A percentile compares a stretch with the other conserved stretches of the same genome.
phyloP scores from a whole-genome alignment of 2,113 vertebrate species.

The Nesoenas mayeri region DNA sequence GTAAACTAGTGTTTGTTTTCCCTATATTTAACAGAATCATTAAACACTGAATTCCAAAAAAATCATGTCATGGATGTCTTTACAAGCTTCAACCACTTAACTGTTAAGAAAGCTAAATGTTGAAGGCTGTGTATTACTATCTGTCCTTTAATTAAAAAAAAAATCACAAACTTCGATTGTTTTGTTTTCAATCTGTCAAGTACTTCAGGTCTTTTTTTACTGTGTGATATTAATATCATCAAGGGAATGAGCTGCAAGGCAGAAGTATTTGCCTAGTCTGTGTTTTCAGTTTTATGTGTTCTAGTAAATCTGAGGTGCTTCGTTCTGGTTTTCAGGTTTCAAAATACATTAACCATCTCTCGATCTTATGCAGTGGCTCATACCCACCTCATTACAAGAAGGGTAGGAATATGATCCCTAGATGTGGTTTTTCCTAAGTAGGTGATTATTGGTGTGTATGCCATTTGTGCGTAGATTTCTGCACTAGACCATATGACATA shows the following conservation, averaged over 20 bases:
- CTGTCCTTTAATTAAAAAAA: not conserved
- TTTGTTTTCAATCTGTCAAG: not conserved
- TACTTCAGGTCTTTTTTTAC: not conserved
- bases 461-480: not conserved
- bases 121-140: not conserved
- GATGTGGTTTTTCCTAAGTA: conserved; percentile 63
- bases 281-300: conserved; percentile 26
- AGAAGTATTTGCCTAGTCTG: not conserved
- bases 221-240: not conserved
- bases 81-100: fast-evolving
- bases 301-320: conserved; percentile 12
- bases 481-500: not conserved
- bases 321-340: conserved; percentile 38
- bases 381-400: conserved; percentile 36
- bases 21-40: not conserved
- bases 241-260: not conserved
- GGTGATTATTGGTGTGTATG: conserved; percentile 68
- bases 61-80: not conserved
- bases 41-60: not conserved
- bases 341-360: conserved; percentile 4
- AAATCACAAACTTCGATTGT: not conserved
- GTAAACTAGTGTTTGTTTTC: not conserved
- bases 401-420: conserved; percentile 52
- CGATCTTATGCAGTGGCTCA: not conserved
- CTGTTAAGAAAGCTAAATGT: not conserved